phyloP scores from a whole-genome alignment of 64 coral and sea anemone genomes.

The Montipora efflorescens region DNA sequence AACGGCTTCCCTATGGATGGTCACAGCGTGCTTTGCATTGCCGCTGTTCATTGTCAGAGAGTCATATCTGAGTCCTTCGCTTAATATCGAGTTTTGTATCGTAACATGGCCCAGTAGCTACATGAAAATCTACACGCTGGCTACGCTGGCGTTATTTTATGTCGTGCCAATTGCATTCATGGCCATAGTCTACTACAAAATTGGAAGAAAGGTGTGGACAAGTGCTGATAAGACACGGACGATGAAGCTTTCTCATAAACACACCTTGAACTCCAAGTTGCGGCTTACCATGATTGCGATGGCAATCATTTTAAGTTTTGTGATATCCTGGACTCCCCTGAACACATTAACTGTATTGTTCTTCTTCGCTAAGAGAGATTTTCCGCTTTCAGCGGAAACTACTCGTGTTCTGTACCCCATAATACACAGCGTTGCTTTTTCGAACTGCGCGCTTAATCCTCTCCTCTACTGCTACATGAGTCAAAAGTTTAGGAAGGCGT shows the following conservation, averaged over 20 bases:
- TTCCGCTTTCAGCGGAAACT: background rate
- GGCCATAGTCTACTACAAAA: slow-evolving; percentile 75
- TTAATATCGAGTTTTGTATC: slow-evolving; percentile 23
- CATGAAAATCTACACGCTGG: slow-evolving; percentile 45
- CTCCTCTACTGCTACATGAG: slow-evolving; percentile 91
- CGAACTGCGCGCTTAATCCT: slow-evolving; percentile 87
- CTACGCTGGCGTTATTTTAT: slow-evolving; percentile 61
- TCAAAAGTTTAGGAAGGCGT: slow-evolving; percentile 83
- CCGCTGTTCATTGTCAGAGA: slow-evolving; percentile 70
- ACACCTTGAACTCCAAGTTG: slow-evolving; percentile 62
- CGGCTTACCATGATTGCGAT: slow-evolving; percentile 89
- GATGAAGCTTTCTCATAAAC: slow-evolving; percentile 49
- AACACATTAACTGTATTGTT: slow-evolving; percentile 29
- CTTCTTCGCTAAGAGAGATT: slow-evolving; percentile 33
- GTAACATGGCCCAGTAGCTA: slow-evolving; percentile 23
- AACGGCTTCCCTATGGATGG: slow-evolving; percentile 46
- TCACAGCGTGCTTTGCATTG: slow-evolving; percentile 34
- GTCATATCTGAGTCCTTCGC: background rate
- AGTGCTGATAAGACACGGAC: slow-evolving; percentile 72
- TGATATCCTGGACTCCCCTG: slow-evolving; percentile 78
- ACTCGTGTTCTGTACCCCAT: slow-evolving; percentile 29
- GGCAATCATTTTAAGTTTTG: slow-evolving; percentile 83
- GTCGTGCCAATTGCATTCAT: slow-evolving; percentile 77
- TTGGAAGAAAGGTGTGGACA: slow-evolving; percentile 69
- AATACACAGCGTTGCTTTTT: slow-evolving; percentile 72